A percentile compares a stretch with the other conserved stretches of the same genome.
Conservation (phyloP, 1,140 invertebrate species). For the Homalodisca vitripennis region DNA sequence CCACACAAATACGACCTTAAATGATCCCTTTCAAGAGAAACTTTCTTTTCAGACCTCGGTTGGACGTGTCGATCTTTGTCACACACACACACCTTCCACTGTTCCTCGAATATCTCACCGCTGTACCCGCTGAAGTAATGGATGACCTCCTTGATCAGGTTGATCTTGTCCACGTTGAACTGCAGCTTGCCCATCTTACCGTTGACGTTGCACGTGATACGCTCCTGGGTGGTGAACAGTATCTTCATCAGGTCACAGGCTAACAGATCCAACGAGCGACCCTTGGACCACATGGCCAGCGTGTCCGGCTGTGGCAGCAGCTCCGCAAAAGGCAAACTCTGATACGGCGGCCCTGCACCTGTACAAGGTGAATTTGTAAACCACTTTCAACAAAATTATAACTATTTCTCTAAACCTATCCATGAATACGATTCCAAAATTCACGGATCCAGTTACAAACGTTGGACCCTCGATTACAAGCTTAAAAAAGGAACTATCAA, state of each 20-base stretch:
- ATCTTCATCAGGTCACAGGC: slow-evolving; percentile 55
- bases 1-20: too few species aligned
- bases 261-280: slow-evolving; percentile 53
- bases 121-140: slow-evolving; percentile 51
- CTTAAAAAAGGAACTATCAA: too few species aligned
- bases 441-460: too few species aligned
- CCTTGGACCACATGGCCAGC: slow-evolving; percentile 51
- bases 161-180: slow-evolving; percentile 53
- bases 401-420: too few species aligned
- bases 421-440: too few species aligned
- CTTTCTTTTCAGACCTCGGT: slow-evolving; percentile 53
- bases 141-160: slow-evolving; percentile 51
- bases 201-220: slow-evolving; percentile 54
- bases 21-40: slow-evolving; percentile 23
- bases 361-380: too few species aligned
- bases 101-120: slow-evolving; percentile 52
- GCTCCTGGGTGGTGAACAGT: slow-evolving; percentile 52
- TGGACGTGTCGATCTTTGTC: slow-evolving; percentile 55
- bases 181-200: slow-evolving; percentile 56
- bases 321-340: slow-evolving; percentile 52
- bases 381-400: too few species aligned
- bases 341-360: slow-evolving; percentile 45
- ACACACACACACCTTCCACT: slow-evolving; percentile 55
- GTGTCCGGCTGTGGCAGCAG: slow-evolving; percentile 50
- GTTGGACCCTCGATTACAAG: too few species aligned